Evolutionary conservation across 1,140 invertebrate genomes (phyloP), one percentile per base, ranked within the genome.

Genomic region (Leptonema lineaticorne): DNA sequence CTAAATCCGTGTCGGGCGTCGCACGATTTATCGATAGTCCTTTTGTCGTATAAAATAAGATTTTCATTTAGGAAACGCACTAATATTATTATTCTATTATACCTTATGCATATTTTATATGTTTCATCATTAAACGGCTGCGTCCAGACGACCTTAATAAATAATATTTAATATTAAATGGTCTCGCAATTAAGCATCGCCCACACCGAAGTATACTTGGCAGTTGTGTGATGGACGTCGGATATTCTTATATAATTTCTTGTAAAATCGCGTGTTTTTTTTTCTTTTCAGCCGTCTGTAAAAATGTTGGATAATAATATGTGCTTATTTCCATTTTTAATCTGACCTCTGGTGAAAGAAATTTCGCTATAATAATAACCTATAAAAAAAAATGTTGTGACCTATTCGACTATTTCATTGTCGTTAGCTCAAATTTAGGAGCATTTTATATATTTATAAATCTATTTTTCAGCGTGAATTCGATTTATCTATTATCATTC

Each of bases 201-300:
- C 50, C 50, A 53, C 50, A 24, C 50, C 22, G 27, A 24, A 53
- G 27, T 24, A 22, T 11, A 26, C 50, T 53, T 53, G 50, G 50
- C 50, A 53, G 50, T 53, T 53, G 50, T 53, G 24, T 53, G 50
- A 53, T 53, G 50, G 50, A 53, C 50, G 50, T 53, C 50, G 50
- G 50, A 24, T 24, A n/a, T 14, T 53, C 20, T 53, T 53, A 53
- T 26, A 26, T 53, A 53, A 53, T 14, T 11, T 24, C 2, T 3
- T 53, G 20, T 53, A 53, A n/a, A n/a, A 53, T 24, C 50, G 50
- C 5, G 22, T 53, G 24, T 53, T 41, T 41, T 41, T 41, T 41
- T 4, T 33, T 33, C 11, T 6, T 33, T 4, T 14, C 11, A 41
- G 37, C 37, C 1, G 16, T 14, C n/a, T 24, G 50, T 14, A n/a